Evolutionary conservation across 2,113 vertebrate species (phyloP).

Genomic region (Heterocephalus glaber): DNA sequence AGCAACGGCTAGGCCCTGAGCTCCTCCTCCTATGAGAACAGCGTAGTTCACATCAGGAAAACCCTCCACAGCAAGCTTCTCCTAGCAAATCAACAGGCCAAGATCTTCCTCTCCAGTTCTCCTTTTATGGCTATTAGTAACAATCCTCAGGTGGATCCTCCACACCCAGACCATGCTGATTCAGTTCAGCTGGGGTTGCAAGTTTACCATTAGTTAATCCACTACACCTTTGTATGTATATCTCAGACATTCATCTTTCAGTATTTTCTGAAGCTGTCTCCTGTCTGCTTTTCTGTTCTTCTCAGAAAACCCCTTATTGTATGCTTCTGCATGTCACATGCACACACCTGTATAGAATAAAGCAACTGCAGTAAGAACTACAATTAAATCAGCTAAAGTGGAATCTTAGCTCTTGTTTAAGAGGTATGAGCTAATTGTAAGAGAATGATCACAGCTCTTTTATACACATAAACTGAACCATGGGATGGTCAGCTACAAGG

Average conservation of each 20-base stretch:
- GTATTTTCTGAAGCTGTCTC: background rate
- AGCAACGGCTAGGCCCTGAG: too few species aligned
- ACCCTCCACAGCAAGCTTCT: too few species aligned
- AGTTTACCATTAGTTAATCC: too few species aligned
- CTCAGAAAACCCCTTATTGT: background rate
- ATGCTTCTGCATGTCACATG: rapidly evolving
- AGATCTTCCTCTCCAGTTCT: too few species aligned
- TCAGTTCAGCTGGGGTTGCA: too few species aligned
- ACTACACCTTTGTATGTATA: too few species aligned
- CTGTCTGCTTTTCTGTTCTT: background rate
- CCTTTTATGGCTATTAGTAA: too few species aligned
- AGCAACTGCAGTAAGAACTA: background rate
- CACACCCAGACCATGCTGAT: too few species aligned
- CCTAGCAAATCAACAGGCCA: too few species aligned
- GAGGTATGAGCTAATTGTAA: background rate
- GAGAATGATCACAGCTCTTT: background rate
- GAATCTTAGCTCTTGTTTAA: background rate
- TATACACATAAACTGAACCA: background rate
- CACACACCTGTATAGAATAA: background rate
- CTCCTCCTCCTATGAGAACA: too few species aligned
- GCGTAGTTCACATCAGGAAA: too few species aligned
- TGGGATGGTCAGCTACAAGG: background rate
- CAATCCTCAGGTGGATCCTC: too few species aligned
- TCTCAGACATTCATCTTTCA: background rate
- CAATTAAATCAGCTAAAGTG: background rate